Evolutionary conservation across 2,888 invertebrate species (phyloP).

Genomic region (Synergus umbraculus): DNA sequence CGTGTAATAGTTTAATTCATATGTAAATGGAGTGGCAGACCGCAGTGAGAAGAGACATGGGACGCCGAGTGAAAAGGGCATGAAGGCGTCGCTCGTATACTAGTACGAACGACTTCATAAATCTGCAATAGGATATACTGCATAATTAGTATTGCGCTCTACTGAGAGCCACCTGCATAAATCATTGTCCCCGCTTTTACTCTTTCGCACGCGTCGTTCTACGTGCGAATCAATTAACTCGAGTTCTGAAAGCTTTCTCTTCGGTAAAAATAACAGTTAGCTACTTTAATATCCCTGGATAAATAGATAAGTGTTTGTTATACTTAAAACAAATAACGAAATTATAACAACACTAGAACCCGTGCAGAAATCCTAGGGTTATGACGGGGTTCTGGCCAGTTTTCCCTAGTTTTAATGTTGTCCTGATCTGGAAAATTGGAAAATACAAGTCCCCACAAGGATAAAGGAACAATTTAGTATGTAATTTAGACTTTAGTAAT

Average conservation of each 20-base stretch:
- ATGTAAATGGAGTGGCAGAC: slow-evolving; percentile 70
- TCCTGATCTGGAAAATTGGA: too few species aligned
- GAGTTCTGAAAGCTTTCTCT: not conserved
- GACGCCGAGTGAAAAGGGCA: slow-evolving; percentile 53
- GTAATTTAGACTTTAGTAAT: too few species aligned
- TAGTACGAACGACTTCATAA: slow-evolving; percentile 69
- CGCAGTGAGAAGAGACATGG: slow-evolving; percentile 56
- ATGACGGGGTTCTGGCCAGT: too few species aligned
- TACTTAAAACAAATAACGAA: not conserved
- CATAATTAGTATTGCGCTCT: slow-evolving; percentile 71
- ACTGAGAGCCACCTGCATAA: slow-evolving; percentile 62
- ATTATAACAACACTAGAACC: not conserved
- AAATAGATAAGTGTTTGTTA: not conserved
- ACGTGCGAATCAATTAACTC: slow-evolving; percentile 5
- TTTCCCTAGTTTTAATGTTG: too few species aligned
- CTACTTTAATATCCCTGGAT: not conserved
- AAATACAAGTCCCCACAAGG: too few species aligned
- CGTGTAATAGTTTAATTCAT: slow-evolving; percentile 74
- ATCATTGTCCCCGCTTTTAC: slow-evolving; percentile 61
- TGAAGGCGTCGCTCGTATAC: slow-evolving; percentile 57
- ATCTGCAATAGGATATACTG: slow-evolving; percentile 73
- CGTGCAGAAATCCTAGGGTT: too few species aligned
- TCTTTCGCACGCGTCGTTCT: slow-evolving; percentile 51
- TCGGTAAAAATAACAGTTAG: not conserved
- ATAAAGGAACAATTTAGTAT: too few species aligned